A percentile compares a stretch with the other conserved stretches of the same genome.
These are phyloP conservation scores for Spialia ferax DNA, from an alignment of 2,888 invertebrate species.

Conservation along the genomic window DNA sequence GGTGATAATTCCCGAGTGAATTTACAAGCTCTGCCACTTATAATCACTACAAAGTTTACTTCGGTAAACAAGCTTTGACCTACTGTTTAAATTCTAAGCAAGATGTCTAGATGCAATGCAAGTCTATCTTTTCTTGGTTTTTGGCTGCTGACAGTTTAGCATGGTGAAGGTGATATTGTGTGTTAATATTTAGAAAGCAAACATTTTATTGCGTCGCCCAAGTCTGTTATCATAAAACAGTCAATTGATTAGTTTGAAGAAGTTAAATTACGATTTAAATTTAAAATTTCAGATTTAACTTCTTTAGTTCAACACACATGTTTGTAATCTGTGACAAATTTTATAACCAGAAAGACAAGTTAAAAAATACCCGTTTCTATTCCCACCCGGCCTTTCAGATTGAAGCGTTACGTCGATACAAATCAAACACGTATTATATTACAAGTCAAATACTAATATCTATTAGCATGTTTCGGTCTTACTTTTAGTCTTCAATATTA, in stretches of 20 bases:
- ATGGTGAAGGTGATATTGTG: not conserved
- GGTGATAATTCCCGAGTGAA: no score
- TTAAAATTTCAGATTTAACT: no score
- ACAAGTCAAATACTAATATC: no score
- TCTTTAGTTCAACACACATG: not conserved
- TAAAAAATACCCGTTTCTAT: constrained; percentile 23
- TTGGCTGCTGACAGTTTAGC: not conserved
- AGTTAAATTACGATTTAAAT: no score
- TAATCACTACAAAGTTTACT: no score
- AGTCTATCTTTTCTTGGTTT: not conserved
- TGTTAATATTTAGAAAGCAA: constrained; percentile 16
- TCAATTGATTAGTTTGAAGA: not conserved
- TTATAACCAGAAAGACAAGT: constrained; percentile 30
- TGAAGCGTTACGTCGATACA: constrained; percentile 13
- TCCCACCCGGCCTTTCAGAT: not conserved
- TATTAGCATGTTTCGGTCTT: not conserved
- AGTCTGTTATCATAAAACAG: not conserved
- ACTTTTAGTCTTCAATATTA: constrained; percentile 19
- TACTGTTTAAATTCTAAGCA: constrained; percentile 13
- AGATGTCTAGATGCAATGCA: no score
- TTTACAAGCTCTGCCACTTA: no score
- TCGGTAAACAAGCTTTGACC: constrained; percentile 4
- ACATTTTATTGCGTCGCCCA: no score
- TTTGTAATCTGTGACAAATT: constrained; percentile 2
- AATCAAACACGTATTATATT: no score